Percentiles rank a stretch among this genome's conserved stretches.
Evolutionary conservation across 1,140 invertebrate species (phyloP).

Genomic region (Lepeophtheirus salmonis): DNA sequence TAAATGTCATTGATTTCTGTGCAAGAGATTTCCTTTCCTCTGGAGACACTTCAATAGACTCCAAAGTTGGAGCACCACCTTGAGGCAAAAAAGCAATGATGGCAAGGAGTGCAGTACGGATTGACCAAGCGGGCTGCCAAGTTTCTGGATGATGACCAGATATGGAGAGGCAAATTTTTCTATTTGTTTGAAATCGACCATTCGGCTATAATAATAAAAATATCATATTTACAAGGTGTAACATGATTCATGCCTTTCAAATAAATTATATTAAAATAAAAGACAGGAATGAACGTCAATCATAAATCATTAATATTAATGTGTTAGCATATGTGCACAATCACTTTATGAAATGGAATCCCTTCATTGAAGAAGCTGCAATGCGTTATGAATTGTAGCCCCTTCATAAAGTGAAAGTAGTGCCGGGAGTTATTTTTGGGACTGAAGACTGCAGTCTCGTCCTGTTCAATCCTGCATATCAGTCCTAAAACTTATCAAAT

Average conservation of each 20-base stretch:
- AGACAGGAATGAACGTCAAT: no score
- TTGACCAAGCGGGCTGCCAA: slow-evolving; percentile 92
- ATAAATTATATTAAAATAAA: no score
- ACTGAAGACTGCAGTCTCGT: no score
- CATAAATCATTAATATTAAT: no score
- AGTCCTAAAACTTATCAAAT: no score
- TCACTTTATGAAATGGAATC: no score
- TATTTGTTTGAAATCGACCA: slow-evolving; percentile 79
- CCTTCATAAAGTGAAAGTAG: no score
- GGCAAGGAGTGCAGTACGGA: slow-evolving; percentile 74
- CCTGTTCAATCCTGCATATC: no score
- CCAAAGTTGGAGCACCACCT: slow-evolving; percentile 64
- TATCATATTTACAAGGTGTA: slow-evolving; percentile 20
- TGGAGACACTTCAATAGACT: slow-evolving; percentile 63
- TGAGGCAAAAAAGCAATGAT: slow-evolving; percentile 89
- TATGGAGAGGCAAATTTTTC: slow-evolving; percentile 89
- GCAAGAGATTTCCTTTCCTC: slow-evolving; percentile 64
- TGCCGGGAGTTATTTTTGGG: no score
- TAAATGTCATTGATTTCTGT: slow-evolving; percentile 36
- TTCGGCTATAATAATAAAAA: slow-evolving; percentile 48
- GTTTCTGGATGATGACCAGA: slow-evolving; percentile 93
- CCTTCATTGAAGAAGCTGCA: no score
- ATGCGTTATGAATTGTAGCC: no score
- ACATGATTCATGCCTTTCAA: slow-evolving; percentile 1
- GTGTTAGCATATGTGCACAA: no score